Evolutionary conservation across 2,888 invertebrate genomes (phyloP), one percentile per base, ranked within the genome.

Genomic region (Apocheima hispidaria): DNA sequence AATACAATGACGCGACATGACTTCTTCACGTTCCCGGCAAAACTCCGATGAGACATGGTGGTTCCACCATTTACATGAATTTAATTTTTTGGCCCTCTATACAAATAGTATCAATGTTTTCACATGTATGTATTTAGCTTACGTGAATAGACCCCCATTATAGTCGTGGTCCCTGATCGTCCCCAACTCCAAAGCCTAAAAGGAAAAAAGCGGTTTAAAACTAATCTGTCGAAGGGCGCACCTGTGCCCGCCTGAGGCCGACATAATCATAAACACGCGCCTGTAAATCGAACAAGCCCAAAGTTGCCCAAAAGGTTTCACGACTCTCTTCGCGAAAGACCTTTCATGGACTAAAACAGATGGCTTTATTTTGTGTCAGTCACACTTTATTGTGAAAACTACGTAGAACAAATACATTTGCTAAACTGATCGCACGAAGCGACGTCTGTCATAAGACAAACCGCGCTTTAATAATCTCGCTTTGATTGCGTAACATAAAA

Each of bases 211-310:
- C 33, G 61, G 66, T 70, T 69, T 66, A 69, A 60, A 69, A 63
- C 64, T 69, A 70, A 68, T 68, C 65, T 65, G 57, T 55, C 59
- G 72, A 75, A 74, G 71, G 70, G 70, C 76, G 64, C 82, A 83
- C 82, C 84, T 83, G 82, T 74, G 81, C 79, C 80, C 78, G 77
- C 74, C 74, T 53, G 57, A 54, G 70, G 76, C 69, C 72, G 76
- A 75, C 81, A 74, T 78, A 75, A 79, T 77, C 82, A 79, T 83
- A 81, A 83, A 84, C 78, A 68, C 63, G 76, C 64, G 76, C 64
- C 72, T 79, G 79, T 83, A 81, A 85, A 84, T 84, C 79, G 80
- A 82, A 82, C 73, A 72, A 72, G 69, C 68, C 74, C 75, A 35
- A 77, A 79, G 76, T n/a, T n/a, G n/a, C 28, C 6, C 30, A 35